A percentile compares a stretch with the other conserved stretches of the same genome.
Evolutionary conservation across 2,888 invertebrate genomes (phyloP).

Genomic region (Horisme vitalbata): DNA sequence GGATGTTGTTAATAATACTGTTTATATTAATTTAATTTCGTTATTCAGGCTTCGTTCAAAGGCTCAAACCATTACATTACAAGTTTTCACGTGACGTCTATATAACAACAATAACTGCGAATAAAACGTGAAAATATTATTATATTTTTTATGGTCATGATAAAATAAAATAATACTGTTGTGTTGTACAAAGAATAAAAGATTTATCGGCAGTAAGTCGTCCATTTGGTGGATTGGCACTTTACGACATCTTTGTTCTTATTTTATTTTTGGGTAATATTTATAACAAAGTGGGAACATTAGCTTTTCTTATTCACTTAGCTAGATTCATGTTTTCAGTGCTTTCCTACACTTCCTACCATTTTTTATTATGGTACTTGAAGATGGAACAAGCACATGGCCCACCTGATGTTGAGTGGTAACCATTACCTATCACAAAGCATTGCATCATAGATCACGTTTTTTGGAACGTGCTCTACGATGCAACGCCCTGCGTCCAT

Average conservation of each 20-base stretch:
- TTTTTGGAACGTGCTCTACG: no score
- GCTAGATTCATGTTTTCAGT: no score
- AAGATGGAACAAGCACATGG: no score
- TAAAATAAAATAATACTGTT: slow-evolving; percentile 38
- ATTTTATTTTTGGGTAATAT: slow-evolving; percentile 10
- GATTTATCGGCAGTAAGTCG: slow-evolving; percentile 49
- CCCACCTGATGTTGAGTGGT: no score
- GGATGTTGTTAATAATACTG: no score
- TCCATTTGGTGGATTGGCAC: slow-evolving; percentile 56
- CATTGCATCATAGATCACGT: no score
- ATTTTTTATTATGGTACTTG: no score
- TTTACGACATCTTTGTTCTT: slow-evolving; percentile 41
- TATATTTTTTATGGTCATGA: slow-evolving; percentile 36
- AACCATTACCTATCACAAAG: no score
- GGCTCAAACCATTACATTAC: background rate
- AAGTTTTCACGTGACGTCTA: background rate
- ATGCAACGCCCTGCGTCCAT: no score
- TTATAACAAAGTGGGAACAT: background rate
- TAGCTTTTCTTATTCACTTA: no score
- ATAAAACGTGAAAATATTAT: slow-evolving; percentile 37
- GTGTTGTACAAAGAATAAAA: slow-evolving; percentile 41
- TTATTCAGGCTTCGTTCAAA: background rate
- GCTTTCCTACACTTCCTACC: no score
- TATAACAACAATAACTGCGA: slow-evolving; percentile 16
- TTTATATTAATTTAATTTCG: no score